phyloP scores from a whole-genome alignment of 92 coral and sea anemone genomes.

The Plumapathes pennacea region DNA sequence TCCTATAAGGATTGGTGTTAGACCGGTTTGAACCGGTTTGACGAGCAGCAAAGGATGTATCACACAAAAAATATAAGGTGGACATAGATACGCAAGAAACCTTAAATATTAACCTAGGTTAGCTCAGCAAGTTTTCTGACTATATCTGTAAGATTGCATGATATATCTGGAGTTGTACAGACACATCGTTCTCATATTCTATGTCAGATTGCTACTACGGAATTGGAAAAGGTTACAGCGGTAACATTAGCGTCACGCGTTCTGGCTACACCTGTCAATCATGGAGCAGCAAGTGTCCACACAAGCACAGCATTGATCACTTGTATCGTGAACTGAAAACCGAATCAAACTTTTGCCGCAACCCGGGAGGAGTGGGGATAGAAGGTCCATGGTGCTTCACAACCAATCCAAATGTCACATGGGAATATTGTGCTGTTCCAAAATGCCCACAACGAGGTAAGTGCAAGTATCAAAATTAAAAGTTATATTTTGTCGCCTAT shows the following conservation, averaged over 20 bases:
- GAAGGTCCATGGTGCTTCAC: conserved; percentile 68
- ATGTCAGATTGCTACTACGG: conserved; percentile 35
- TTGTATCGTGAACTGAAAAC: conserved; percentile 27
- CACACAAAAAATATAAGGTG: too few species aligned
- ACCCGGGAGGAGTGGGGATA: conserved; percentile 45
- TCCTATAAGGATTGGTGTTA: too few species aligned
- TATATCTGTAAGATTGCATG: too few species aligned
- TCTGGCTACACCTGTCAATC: conserved; percentile 55
- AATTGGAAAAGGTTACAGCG: conserved; percentile 39
- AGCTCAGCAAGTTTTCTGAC: too few species aligned
- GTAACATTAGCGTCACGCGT: conserved; percentile 43
- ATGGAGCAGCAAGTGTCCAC: conserved; percentile 66
- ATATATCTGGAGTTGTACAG: too few species aligned
- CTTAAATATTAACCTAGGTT: too few species aligned
- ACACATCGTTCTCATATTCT: too few species aligned
- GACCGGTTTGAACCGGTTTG: too few species aligned
- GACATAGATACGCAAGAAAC: too few species aligned
- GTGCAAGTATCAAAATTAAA: too few species aligned
- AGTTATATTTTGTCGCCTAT: too few species aligned
- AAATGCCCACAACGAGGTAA: conserved; percentile 27
- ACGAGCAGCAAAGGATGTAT: too few species aligned
- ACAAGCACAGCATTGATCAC: conserved; percentile 49
- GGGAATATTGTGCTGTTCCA: conserved; percentile 60
- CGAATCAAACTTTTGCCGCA: conserved; percentile 49
- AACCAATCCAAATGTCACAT: conserved; percentile 24